Evolutionary conservation across 1,140 invertebrate genomes (phyloP), one percentile per base, ranked within the genome.

Genomic region (Helicoverpa zea): DNA sequence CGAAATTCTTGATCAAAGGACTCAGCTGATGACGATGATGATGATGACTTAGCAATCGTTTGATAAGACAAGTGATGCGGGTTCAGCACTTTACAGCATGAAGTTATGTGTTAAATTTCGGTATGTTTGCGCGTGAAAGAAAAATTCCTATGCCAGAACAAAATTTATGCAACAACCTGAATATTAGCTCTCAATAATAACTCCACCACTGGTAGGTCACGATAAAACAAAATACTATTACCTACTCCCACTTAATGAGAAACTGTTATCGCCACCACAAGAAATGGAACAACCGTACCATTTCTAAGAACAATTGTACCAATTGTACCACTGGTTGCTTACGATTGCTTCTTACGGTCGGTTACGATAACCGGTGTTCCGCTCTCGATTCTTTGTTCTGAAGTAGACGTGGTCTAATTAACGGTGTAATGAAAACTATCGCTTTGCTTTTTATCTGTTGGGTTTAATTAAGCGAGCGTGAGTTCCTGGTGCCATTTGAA

Each of bases 391-490:
- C 47, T 52, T 70, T 70, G 66, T 70, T 52, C 49, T 29, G 29
- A n/a, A 11, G 47, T 23, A 52, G 66, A 70, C 66, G 66, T 70
- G 66, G 66, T 70, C 66, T 70, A 70, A 70, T 70, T 70, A 70
- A 13, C 66, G 66, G 3, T 3, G 18, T 70, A 70, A 70, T 70
- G 47, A 30, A 52, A 51, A 29, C 49, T 70, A 70, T 52, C 29
- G 23, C 49, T 29, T 70, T 18, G 23, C 18, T 70, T 54, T 70
- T 70, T 70, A 70, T 70, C 63, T 66, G 63, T 10, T 43, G 14
- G 52, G 18, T 70, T 70, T 51, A 70, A 70, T 70, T 66, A 49
- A 23, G 1, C 29, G 14, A 29, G 52, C 66, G 66, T 70, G 66
- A 70, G 49, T 70, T 70, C 66, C 66, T 70, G 11, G 10, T 52